Evolutionary conservation across 2,888 invertebrate genomes (phyloP), one percentile per base, ranked within the genome.

Genomic region (Apotomis turbidana): DNA sequence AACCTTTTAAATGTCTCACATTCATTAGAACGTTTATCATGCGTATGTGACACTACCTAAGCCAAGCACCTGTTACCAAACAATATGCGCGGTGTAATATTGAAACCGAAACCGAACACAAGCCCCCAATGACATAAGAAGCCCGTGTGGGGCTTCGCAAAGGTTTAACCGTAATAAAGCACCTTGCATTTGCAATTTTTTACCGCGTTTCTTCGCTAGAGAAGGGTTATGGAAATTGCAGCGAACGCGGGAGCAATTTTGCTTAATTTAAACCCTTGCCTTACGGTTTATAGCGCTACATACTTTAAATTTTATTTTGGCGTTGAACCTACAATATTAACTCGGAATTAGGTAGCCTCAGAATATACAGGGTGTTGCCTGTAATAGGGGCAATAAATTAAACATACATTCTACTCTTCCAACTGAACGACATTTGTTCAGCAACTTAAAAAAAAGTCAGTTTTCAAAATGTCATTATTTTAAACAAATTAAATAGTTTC

Each of bases 131-230:
- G 51, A 46, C 58, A 62, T 62, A 68, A 44, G 55, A n/a, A 62
- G 44, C 52, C 10, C 52, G 38, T 57, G 68, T 44, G 52, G 63
- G 72, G 72, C 68, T 72, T 68, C 72, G 63, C 38, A 38, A 27
- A 71, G 63, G 62, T 72, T 71, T 41, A 58, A 68, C 61, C 68
- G 68, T 68, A 72, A 72, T 72, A 68, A 72, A 72, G 68, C 68
- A 72, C 68, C 72, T 62, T 72, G 63, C 52, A 63, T 63, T 63
- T 27, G 36, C 72, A 63, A 63, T 68, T 15, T 68, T 72, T 68
- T 68, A 59, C 68, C 54, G 36, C 54, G 46, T 72, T 71, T 44
- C 66, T 57, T 62, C 12, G 36, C 51, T 62, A 27, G 41, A 62
- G 61, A 49, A 61, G 61, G 61, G 67, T 27, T 61, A 67, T 66